A percentile compares a stretch with the other conserved stretches of the same genome.
Evolutionary conservation across 2,888 invertebrate genomes (phyloP).

Genomic region (Artemia sinica): DNA sequence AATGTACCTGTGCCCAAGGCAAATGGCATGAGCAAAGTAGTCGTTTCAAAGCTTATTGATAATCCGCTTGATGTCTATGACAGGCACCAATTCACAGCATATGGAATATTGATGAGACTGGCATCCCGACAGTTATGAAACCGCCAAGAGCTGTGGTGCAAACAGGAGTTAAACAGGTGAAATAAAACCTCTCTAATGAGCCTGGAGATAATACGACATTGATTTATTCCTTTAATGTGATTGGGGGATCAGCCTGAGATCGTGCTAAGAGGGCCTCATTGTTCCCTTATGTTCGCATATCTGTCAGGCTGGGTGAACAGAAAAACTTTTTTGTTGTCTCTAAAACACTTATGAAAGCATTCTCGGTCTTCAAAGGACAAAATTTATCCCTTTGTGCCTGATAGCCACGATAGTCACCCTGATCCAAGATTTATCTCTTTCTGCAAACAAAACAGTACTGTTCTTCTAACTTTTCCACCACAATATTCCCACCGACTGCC

Average conservation of each 20-base stretch:
- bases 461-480: constrained; percentile 15
- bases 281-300: constrained; percentile 30
- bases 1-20: too few species aligned
- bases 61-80: not conserved
- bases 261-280: constrained; percentile 29
- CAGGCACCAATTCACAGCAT: not conserved
- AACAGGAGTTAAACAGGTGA: too few species aligned
- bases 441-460: constrained; percentile 10
- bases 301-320: constrained; percentile 31
- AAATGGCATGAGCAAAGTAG: not conserved
- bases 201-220: not conserved
- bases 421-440: constrained; percentile 26
- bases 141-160: too few species aligned
- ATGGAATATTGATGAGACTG: not conserved
- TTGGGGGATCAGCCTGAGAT: constrained; percentile 28
- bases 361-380: constrained; percentile 26
- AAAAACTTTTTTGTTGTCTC: constrained; percentile 27
- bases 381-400: constrained; percentile 28
- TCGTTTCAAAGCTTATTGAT: not conserved
- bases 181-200: too few species aligned
- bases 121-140: not conserved
- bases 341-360: too few species aligned
- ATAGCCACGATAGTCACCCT: constrained; percentile 30
- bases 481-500: constrained; percentile 15
- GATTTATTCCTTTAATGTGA: constrained; percentile 28